These are phyloP conservation scores for Macrochelys suwanniensis DNA, from an alignment of 2,797 vertebrate species.

Conservation along the genomic window DNA sequence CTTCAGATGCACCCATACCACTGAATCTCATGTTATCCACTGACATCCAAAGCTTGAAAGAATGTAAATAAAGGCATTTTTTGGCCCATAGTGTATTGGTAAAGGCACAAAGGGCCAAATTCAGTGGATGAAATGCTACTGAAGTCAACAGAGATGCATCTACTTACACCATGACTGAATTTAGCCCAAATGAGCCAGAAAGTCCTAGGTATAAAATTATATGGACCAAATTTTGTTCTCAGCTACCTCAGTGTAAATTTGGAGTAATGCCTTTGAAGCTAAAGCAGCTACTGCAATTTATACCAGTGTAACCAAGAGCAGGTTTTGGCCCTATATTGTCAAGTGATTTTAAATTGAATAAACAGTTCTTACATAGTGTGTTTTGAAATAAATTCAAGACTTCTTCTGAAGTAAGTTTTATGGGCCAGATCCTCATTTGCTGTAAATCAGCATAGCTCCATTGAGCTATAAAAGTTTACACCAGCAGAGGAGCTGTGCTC, in stretches of 20 bases:
- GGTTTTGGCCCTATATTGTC: neutral
- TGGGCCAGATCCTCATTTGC: neutral
- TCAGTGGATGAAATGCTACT: neutral
- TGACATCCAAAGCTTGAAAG: neutral
- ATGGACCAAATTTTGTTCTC: neutral
- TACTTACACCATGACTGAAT: accelerated
- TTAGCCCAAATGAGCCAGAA: neutral
- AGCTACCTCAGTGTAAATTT: neutral
- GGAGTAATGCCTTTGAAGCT: neutral
- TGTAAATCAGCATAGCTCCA: neutral
- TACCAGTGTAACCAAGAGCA: neutral
- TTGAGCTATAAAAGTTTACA: neutral
- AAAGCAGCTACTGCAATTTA: neutral
- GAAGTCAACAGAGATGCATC: neutral
- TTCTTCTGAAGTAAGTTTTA: neutral
- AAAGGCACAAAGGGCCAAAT: neutral
- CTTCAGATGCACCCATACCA: neutral
- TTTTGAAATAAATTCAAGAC: neutral
- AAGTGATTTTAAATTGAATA: neutral
- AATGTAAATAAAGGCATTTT: accelerated
- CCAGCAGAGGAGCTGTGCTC: neutral
- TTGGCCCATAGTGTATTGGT: neutral
- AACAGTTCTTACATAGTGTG: neutral
- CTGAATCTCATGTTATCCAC: neutral
- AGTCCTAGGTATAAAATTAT: neutral